Evolutionary conservation across 1,140 invertebrate genomes (phyloP), one percentile per base, ranked within the genome.

Genomic region (Ceratitis capitata): DNA sequence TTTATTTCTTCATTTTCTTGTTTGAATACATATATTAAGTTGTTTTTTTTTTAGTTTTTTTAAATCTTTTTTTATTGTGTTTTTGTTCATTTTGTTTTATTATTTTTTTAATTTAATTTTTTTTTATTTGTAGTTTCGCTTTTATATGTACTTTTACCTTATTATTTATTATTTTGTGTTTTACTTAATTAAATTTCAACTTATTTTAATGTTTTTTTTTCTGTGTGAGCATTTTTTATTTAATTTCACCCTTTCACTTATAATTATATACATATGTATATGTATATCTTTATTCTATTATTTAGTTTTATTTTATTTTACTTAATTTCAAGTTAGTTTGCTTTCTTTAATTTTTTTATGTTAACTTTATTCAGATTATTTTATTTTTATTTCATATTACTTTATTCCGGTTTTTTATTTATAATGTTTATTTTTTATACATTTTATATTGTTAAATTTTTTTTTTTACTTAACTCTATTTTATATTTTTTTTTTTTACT

Each of bases 11-110:
- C 83, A 82, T 69, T 64, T 45, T 45, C 23, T 64, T 84, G 16
- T 35, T n/a, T n/a, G n/a, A n/a, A n/a, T n/a, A n/a, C n/a, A n/a
- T n/a, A n/a, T n/a, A n/a, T n/a, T 84, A 12, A 29, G 35, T 56
- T 84, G 86, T 9, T 45, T 64, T 47, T 19, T 85, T 85, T 42
- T 0, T 85, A 58, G 9, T 85, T 85, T 56, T 74, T 32, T 85
- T 32, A 47, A 10, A 39, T 19, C 2, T 14, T 84, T 2, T 19
- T 2, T 61, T 35, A 32, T 61, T 84, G 16, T n/a, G n/a, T n/a
- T n/a, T n/a, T n/a, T n/a, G n/a, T n/a, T n/a, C n/a, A n/a, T n/a
- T n/a, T 10, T 9, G 19, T 26, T 78, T 78, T 78, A 39, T 78
- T 1, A 14, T 29, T 32, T 78, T 78, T 29, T 14, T 32, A 29